Evolutionary conservation across 2,888 invertebrate genomes (phyloP).

Genomic region (Alloscopus bannaensis): DNA sequence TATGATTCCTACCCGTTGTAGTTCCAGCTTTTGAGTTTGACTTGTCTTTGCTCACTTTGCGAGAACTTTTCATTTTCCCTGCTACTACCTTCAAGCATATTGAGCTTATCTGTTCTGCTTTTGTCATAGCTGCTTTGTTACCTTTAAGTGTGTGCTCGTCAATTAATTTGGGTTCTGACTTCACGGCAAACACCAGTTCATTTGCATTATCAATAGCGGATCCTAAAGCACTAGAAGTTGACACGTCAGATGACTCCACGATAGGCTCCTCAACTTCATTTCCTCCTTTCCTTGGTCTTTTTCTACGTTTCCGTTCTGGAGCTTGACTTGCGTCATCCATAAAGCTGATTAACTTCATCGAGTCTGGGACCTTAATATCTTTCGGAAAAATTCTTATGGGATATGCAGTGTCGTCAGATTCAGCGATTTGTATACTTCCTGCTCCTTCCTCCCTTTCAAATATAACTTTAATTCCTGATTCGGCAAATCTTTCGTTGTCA

Average conservation of each 20-base stretch:
- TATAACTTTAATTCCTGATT: conserved; percentile 53
- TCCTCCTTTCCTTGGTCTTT: conserved; percentile 32
- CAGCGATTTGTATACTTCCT: conserved; percentile 56
- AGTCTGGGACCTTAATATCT: conserved; percentile 62
- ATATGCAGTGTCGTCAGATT: conserved; percentile 32
- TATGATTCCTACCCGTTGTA: background rate
- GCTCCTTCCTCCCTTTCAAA: conserved; percentile 66
- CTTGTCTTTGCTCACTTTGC: conserved; percentile 1
- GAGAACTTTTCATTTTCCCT: conserved; percentile 7
- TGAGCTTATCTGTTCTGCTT: conserved; percentile 52
- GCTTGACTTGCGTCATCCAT: conserved; percentile 22
- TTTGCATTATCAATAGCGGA: conserved; percentile 17
- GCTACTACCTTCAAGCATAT: conserved; percentile 58
- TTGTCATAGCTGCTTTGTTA: conserved; percentile 24
- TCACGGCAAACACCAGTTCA: conserved; percentile 54
- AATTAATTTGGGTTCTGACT: conserved; percentile 47
- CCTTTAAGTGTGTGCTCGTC: too few relatives aligned
- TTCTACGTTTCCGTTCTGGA: conserved; percentile 49
- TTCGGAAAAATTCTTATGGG: conserved; percentile 69
- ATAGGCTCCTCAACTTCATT: conserved; percentile 5
- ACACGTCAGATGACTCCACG: too few relatives aligned
- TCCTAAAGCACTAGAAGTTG: background rate
- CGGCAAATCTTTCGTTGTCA: conserved; percentile 53
- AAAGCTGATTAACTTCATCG: conserved; percentile 55
- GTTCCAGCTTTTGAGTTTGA: background rate